These are phyloP conservation scores for Barbus barbus DNA, from an alignment of 2,113 vertebrate genomes.

Conservation along the genomic window DNA sequence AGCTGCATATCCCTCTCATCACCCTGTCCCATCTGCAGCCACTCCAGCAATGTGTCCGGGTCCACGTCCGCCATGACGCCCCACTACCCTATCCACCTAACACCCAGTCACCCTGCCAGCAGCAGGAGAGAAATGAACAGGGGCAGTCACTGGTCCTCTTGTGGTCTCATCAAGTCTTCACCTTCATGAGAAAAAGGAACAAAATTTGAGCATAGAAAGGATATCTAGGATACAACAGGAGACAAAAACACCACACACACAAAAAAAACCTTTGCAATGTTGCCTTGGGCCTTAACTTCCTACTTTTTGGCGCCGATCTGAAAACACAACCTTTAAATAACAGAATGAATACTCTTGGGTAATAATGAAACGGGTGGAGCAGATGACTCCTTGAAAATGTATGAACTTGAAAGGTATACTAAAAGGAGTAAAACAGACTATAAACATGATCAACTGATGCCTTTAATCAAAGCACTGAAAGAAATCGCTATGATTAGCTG, in stretches of 20 bases:
- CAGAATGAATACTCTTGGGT: not conserved
- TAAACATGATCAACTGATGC: constrained; percentile 13
- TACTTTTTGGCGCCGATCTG: not conserved
- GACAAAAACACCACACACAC: not conserved
- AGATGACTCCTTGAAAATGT: not conserved
- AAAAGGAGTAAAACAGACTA: not conserved
- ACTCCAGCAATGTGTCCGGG: constrained; percentile 97
- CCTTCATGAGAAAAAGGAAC: constrained; percentile 55
- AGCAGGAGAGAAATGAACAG: constrained; percentile 45
- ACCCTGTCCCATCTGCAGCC: constrained; percentile 99
- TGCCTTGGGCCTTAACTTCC: not conserved
- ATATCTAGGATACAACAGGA: not conserved
- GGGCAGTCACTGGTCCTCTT: constrained; percentile 59
- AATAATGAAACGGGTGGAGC: constrained; percentile 2
- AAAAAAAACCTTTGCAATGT: not conserved
- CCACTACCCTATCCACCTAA: constrained; percentile 59
- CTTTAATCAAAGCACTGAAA: constrained; percentile 12
- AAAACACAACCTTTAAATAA: constrained; percentile 22
- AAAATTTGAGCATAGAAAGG: not conserved
- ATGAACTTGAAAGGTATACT: constrained; percentile 11
- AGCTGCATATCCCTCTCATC: constrained; percentile 99
- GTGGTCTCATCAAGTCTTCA: constrained; percentile 63
- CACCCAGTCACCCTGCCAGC: constrained; percentile 72
- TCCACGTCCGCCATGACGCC: constrained; percentile 92
- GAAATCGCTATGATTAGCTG: constrained; percentile 6